Evolutionary conservation across 2,113 vertebrate genomes (phyloP), one percentile per base, ranked within the genome.

Genomic region (Centropus bengalensis): DNA sequence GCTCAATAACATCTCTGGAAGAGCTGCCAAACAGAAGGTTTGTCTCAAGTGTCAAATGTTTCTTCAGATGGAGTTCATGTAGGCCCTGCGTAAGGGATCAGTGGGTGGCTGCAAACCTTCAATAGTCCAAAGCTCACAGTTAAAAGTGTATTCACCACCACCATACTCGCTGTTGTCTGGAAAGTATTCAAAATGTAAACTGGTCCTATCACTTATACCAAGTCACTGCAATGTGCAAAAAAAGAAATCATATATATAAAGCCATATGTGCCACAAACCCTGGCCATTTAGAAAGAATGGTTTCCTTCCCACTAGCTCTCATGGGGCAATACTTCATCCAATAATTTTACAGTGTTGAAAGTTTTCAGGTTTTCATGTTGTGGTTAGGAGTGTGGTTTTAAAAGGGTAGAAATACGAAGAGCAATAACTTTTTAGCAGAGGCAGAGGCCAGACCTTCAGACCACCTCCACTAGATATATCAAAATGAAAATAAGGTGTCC

Each of bases 11-110:
- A 78, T 87, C 51, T 21, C 47, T 87, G 91, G 96, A 91, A 88
- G 81, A 92, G 59, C 24, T 51, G 85, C 93, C 66, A 67, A 93
- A 80, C 74, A 87, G 88, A 97, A 98, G 98, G 98, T 98, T 96
- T 88, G 96, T 97, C 76, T 95, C 12, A 10, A 47, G 42, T 69
- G 40, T 33, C 64, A 83, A 54, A 56, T 51, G 12, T 91, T 82
- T 77, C 42, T 90, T 76, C 24, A 91, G 52, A 56, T 1, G 3
- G 71, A 86, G 83, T 86, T 90, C 28, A 56, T 77, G 45, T 56
- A 87, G n/a, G 19, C 59, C 19, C 49, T 64, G 76, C 4, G 7
- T 81, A 94, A 87, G 64, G 42, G 84, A 75, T 85, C 51, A 51
- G 55, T 66, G 82, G 68, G 63, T 7, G 2, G 73, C 26, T 3